phyloP scores from a whole-genome alignment of 2,888 invertebrate species.

The Perdita meconis region DNA sequence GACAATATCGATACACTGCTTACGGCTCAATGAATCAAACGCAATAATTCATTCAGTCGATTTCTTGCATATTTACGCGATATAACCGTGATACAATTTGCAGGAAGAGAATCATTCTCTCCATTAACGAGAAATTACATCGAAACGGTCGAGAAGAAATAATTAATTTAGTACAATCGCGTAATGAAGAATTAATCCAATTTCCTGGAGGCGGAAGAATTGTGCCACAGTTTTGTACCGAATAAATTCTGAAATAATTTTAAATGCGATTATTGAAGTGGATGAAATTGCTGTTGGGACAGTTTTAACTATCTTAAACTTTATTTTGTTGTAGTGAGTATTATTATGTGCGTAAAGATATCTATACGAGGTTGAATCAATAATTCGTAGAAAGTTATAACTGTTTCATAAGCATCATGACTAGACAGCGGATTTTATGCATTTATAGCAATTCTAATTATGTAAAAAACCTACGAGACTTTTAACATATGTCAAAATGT shows the following conservation, averaged over 20 bases:
- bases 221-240: not conserved
- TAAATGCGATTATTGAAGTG: too few species aligned
- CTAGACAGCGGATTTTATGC: too few species aligned
- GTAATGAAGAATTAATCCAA: not conserved
- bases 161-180: not conserved
- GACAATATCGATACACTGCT: conserved; percentile 15
- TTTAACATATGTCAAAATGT: too few species aligned
- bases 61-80: not conserved
- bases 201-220: not conserved
- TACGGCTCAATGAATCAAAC: conserved; percentile 9
- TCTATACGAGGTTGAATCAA: too few species aligned
- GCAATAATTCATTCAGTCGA: not conserved
- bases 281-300: too few species aligned
- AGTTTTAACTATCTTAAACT: too few species aligned
- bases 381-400: too few species aligned
- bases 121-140: not conserved
- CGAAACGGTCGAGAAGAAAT: not conserved
- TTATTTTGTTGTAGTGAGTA: too few species aligned
- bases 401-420: too few species aligned
- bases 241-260: too few species aligned
- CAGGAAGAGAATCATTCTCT: not conserved
- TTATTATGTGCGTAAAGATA: not conserved
- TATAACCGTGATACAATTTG: not conserved
- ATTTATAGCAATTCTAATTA: too few species aligned
- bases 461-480: too few species aligned